Evolutionary conservation across 2,888 invertebrate genomes (phyloP), one percentile per base, ranked within the genome.

Genomic region (Limnephilus marmoratus): DNA sequence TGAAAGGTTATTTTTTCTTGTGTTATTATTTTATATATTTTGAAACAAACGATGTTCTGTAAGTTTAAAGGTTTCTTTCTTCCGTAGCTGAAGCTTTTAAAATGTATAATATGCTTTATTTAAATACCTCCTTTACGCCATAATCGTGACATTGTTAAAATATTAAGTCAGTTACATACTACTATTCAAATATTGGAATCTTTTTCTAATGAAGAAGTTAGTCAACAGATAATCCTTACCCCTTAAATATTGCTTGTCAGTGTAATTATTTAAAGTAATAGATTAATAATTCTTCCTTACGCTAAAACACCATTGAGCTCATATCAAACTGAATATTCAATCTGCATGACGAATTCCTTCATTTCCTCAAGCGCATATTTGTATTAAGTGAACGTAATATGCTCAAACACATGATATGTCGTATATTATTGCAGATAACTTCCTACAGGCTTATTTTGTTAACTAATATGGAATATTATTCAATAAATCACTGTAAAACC

Each of bases 391-490:
- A 87, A 92, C 37, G 87, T 45, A 90, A 49, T 90, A 90, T 92
- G 92, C 92, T 92, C 92, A 92, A 91, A 90, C 92, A 81, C 90
- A 82, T 87, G 34, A 90, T 85, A 86, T 68, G 49, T 49, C 49
- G 15, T 45, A 45, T 45, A 45, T 45, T 68, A 68, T 87, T 92
- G 92, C 94, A 92, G 86, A 92, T 91, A 91, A 90, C 90, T 87
- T 92, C 90, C 89, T 93, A 93, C 93, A 91, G 91, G 93, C 93
- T 93, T 93, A 93, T 93, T 93, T 93, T 93, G 92, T 93, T 93
- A 90, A 92, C 86, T 82, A 90, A 92, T 89, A 89, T 92, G 91
- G 92, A 92, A 91, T 93, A 93, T 91, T 83, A 91, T 90, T 92
- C 81, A 93, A 93, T 92, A 93, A 93, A 93, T 92, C 91, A 92